phyloP scores from a whole-genome alignment of 2,888 invertebrate species.

The Melanophora roralis region DNA sequence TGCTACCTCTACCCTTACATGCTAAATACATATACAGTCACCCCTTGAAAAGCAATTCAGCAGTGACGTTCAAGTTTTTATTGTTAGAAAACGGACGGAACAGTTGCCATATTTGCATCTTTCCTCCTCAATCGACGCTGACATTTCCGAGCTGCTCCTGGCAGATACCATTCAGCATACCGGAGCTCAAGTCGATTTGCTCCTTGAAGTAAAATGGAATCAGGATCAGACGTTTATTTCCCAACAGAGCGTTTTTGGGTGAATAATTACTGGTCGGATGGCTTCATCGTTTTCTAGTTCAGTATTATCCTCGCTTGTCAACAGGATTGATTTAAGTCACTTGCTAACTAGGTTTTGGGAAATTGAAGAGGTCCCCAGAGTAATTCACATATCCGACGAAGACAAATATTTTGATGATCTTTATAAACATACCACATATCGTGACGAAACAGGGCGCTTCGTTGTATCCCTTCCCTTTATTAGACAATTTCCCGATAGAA shows the following conservation, averaged over 20 bases:
- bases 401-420: not conserved
- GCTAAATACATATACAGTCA: not conserved
- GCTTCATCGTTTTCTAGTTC: not conserved
- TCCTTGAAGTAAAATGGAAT: not conserved
- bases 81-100: not conserved
- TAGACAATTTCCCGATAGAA: not conserved
- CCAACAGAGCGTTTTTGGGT: conserved; percentile 2
- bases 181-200: not conserved
- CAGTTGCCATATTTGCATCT: not conserved
- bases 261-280: not conserved
- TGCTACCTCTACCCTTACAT: not conserved
- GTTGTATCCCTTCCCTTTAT: conserved; percentile 4
- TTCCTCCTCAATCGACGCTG: not conserved
- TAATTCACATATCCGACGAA: not conserved
- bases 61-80: not conserved
- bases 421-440: not conserved
- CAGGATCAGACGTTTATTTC: not conserved
- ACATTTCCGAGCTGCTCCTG: not conserved
- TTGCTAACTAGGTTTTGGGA: conserved; percentile 4
- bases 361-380: not conserved
- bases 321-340: not conserved
- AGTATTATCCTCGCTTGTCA: not conserved
- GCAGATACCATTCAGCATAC: not conserved
- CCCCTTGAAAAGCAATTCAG: not conserved
- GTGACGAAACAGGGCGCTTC: not conserved